Evolutionary conservation across 2,888 invertebrate genomes (phyloP), one percentile per base, ranked within the genome.

Genomic region (Ecdyonurus torrentis): DNA sequence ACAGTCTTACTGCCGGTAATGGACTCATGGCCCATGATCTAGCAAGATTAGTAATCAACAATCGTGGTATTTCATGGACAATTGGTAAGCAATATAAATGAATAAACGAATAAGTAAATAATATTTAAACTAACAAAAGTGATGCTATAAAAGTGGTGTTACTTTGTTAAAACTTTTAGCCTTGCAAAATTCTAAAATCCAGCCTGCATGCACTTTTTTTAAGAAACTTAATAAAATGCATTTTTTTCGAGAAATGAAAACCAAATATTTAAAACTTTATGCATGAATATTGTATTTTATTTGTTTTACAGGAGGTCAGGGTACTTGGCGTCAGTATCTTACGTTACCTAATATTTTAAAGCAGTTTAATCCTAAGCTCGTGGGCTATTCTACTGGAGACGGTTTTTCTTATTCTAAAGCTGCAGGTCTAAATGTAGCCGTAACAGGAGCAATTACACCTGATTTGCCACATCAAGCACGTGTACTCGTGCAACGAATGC

Each of bases 381-480:
- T 69, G 53, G 72, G 71, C 1, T 68, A 67, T 58, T 69, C 71
- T 2, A 65, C 65, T n/a, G 70, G 69, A 25, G 70, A 67, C 20
- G 69, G 63, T 2, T 62, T 59, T 2, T 60, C 62, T 1, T 61
- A 59, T 25, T 60, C 65, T 20, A 25, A 58, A 24, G 25, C 23
- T n/a, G 61, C 81, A 0, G 75, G 77, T 68, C 80, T 84, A 65
- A 83, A 84, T 69, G 79, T 82, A 0, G 84, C 82, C 22, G 83
- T 83, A 70, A 68, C 73, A 60, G 81, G 78, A 0, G 81, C 83
- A 2, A 78, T 81, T 75, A 81, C 82, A 0, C 70, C 72, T 5
- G 81, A 84, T 64, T 72, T 80, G 68, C 79, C 79, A 0, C 79
- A 76, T 61, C 82, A 83, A 80, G 78, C 82, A 1, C 74, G 75